Percentiles rank a stretch among this genome's conserved stretches.
phyloP scores from a whole-genome alignment of 2,797 vertebrate genomes.

The Propithecus deckenii region DNA sequence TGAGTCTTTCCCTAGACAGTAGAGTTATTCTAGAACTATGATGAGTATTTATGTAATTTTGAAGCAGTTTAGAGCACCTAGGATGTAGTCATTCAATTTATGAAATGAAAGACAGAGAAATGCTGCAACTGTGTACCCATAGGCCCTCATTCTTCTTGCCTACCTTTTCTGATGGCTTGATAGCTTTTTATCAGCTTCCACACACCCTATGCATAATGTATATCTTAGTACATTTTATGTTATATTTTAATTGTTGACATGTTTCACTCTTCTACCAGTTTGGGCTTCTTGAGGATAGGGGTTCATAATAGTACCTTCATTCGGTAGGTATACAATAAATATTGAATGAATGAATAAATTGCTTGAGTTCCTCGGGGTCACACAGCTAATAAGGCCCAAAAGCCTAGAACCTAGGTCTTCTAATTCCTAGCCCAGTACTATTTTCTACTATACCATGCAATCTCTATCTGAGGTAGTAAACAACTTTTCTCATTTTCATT shows the following conservation, averaged over 20 bases:
- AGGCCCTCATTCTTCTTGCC: background rate
- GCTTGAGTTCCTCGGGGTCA: background rate
- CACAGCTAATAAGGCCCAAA: background rate
- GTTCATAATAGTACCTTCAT: background rate
- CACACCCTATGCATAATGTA: background rate
- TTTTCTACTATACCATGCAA: background rate
- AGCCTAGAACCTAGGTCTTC: background rate
- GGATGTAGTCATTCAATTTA: background rate
- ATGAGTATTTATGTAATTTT: conserved; percentile 17
- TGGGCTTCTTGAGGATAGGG: background rate
- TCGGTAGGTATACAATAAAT: background rate
- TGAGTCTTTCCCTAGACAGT: conserved; percentile 10
- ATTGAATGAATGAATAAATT: background rate
- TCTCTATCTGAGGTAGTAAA: background rate
- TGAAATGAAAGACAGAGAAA: background rate
- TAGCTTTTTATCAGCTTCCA: background rate
- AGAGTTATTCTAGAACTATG: background rate
- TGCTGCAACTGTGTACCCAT: background rate
- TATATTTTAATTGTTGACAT: conserved; percentile 27
- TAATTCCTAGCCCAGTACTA: background rate
- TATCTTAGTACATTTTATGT: background rate
- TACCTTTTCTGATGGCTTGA: background rate
- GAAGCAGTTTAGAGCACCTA: background rate
- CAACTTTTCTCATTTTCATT: conserved; percentile 16
- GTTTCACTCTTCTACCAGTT: background rate